Evolutionary conservation across 1,140 invertebrate genomes (phyloP).

Genomic region (Brachionus asplanchnoidis): DNA sequence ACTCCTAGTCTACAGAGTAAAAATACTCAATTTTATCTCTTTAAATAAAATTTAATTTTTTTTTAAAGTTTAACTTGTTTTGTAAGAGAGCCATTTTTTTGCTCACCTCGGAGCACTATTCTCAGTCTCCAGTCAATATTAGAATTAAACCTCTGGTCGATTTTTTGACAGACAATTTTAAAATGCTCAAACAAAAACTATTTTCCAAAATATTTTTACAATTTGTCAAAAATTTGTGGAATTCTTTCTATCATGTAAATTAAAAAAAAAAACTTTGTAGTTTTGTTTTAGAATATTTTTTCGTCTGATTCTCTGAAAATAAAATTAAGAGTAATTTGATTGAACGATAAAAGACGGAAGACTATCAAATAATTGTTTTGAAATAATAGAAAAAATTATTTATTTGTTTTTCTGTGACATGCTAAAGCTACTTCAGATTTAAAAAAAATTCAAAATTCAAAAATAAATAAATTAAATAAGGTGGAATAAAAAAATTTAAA

Average conservation of each 20-base stretch:
- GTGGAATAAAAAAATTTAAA: too few relatives aligned
- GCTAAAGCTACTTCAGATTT: too few relatives aligned
- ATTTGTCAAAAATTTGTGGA: conserved; percentile 14
- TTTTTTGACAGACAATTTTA: conserved; percentile 1
- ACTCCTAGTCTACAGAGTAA: conserved; percentile 4
- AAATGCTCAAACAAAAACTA: background rate
- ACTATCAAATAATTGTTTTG: too few relatives aligned
- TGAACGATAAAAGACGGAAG: too few relatives aligned
- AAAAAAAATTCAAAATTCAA: too few relatives aligned
- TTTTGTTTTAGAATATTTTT: too few relatives aligned
- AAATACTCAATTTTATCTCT: background rate
- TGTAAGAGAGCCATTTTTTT: conserved; percentile 10
- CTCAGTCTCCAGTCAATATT: background rate
- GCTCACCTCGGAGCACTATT: background rate
- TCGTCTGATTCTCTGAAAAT: too few relatives aligned
- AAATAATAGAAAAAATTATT: too few relatives aligned
- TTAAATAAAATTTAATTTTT: background rate
- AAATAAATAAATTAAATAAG: too few relatives aligned
- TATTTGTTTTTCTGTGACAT: too few relatives aligned
- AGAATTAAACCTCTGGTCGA: background rate
- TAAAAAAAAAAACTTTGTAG: background rate
- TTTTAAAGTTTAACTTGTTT: conserved; percentile 27
- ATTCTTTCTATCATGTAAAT: background rate
- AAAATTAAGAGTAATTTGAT: too few relatives aligned
- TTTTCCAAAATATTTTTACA: background rate